Percentiles rank a stretch among this genome's conserved stretches.
Conservation (phyloP, 2,113 vertebrate species). For the Hirundichthys speculiger region DNA sequence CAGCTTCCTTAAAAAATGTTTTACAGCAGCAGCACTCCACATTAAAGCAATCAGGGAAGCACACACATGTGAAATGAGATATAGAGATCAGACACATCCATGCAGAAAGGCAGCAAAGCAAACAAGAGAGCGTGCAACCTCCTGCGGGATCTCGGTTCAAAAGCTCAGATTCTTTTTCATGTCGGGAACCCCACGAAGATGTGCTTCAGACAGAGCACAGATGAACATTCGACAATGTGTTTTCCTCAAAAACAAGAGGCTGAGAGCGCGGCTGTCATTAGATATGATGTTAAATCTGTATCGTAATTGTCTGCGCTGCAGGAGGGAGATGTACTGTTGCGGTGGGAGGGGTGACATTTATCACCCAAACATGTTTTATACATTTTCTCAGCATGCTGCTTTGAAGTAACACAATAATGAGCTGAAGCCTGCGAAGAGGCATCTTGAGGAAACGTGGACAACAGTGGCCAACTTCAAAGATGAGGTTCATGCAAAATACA, state of each 20-base stretch:
- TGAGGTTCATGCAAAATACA: neutral
- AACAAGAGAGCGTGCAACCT: slow-evolving; percentile 1
- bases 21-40: neutral
- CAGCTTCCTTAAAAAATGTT: neutral
- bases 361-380: slow-evolving; percentile 9
- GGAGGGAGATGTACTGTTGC: slow-evolving; percentile 2
- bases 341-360: slow-evolving; percentile 9
- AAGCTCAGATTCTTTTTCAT: slow-evolving; percentile 7
- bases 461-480: neutral
- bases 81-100: slow-evolving; percentile 11
- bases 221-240: neutral
- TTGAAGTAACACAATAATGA: slow-evolving; percentile 1
- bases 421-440: slow-evolving; percentile 1
- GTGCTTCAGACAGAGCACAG: neutral
- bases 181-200: neutral
- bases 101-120: slow-evolving; percentile 2
- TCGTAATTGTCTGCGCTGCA: slow-evolving; percentile 4
- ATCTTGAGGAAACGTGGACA: neutral
- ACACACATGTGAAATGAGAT: slow-evolving; percentile 32
- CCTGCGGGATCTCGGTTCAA: slow-evolving; percentile 2
- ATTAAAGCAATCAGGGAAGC: slow-evolving; percentile 9
- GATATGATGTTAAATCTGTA: neutral
- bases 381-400: slow-evolving; percentile 14
- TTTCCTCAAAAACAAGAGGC: slow-evolving; percentile 26
- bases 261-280: slow-evolving; percentile 4